Conservation (phyloP, 1,140 invertebrate genomes). For the Alviniconcha marisindica region DNA sequence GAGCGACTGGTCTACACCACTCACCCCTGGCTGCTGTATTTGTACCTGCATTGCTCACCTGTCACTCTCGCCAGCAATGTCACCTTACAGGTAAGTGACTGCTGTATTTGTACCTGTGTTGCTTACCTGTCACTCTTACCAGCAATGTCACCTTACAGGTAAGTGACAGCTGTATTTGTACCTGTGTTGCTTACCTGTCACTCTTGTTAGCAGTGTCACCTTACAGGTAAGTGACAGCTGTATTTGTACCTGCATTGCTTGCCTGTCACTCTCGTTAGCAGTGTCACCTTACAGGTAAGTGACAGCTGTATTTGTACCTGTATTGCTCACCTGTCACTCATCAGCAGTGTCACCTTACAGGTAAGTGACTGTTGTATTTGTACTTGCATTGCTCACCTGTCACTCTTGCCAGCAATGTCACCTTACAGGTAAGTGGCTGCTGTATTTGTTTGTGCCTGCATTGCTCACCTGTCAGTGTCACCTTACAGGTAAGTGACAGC, state of each 20-base stretch:
- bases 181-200: constrained; percentile 65
- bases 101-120: constrained; percentile 65
- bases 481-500: constrained; percentile 67
- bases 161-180: constrained; percentile 67
- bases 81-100: constrained; percentile 67
- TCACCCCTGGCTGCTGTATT: constrained; percentile 70
- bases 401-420: constrained; percentile 52
- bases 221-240: constrained; percentile 69
- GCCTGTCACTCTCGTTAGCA: constrained; percentile 55
- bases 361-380: too few relatives aligned
- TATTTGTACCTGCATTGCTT: constrained; percentile 68
- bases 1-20: constrained; percentile 72
- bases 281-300: constrained; percentile 57
- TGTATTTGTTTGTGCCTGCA: constrained; percentile 65
- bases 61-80: constrained; percentile 55
- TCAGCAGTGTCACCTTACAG: constrained; percentile 55
- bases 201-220: constrained; percentile 52
- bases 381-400: too few relatives aligned
- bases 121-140: constrained; percentile 60
- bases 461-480: constrained; percentile 62
- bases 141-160: constrained; percentile 60
- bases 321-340: constrained; percentile 51
- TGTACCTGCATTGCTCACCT: constrained; percentile 68
- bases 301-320: too few relatives aligned
- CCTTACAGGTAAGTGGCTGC: constrained; percentile 68